phyloP scores from a whole-genome alignment of 2,888 invertebrate species.

The Synanthedon tipuliformis region DNA sequence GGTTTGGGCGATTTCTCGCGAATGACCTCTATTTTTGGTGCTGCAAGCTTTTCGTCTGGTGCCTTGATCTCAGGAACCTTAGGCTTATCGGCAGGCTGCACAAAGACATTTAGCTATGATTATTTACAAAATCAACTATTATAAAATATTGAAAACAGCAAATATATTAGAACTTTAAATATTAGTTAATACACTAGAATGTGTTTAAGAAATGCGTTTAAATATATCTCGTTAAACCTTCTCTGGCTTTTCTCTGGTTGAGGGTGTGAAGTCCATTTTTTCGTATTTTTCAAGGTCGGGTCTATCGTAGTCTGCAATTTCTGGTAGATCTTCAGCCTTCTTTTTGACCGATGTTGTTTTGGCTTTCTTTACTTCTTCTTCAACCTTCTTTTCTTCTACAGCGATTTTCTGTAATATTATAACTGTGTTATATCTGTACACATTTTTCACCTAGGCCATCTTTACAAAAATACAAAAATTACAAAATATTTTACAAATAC shows the following conservation, averaged over 20 bases:
- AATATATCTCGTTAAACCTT: conserved; percentile 23
- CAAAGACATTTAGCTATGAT: not conserved
- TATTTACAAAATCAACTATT: not conserved
- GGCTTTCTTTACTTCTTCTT: conserved; percentile 59
- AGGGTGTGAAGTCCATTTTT: conserved; percentile 63
- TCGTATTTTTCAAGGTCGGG: conserved; percentile 79
- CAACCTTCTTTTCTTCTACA: conserved; percentile 54
- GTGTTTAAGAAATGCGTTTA: not conserved
- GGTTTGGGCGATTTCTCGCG: conserved; percentile 79
- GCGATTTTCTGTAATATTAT: conserved; percentile 54
- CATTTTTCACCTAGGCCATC: not conserved
- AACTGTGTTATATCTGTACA: too few species aligned
- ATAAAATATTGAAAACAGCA: not conserved
- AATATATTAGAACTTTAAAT: not conserved
- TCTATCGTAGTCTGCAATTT: conserved; percentile 80
- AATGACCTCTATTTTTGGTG: conserved; percentile 89
- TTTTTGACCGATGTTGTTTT: conserved; percentile 57
- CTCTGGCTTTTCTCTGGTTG: conserved; percentile 61
- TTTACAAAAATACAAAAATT: not conserved
- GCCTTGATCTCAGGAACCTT: conserved; percentile 79
- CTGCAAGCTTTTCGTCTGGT: conserved; percentile 68
- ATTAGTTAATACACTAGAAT: too few species aligned
- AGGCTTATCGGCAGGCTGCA: conserved; percentile 29
- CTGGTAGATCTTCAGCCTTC: conserved; percentile 71
- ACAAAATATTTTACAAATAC: conserved; percentile 1